phyloP scores from a whole-genome alignment of 2,888 invertebrate species.

The Epinotia demarniana region DNA sequence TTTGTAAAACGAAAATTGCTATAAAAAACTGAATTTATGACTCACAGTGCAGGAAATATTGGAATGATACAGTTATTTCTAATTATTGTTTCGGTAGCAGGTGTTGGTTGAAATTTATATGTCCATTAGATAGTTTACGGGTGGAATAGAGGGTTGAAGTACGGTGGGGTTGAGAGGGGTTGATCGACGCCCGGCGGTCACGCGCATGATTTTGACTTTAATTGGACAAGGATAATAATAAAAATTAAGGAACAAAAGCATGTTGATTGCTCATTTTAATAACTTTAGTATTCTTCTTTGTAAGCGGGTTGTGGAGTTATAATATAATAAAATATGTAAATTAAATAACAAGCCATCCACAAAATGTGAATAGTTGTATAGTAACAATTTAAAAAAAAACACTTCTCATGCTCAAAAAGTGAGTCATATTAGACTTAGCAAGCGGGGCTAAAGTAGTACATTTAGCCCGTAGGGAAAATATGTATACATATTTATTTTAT shows the following conservation, averaged over 20 bases:
- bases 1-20: conserved; percentile 30
- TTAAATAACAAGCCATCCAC: conserved; percentile 11
- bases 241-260: conserved; percentile 38
- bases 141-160: conserved; percentile 48
- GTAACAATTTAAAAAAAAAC: too few relatives aligned
- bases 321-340: conserved; percentile 18
- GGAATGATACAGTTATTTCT: conserved; percentile 63
- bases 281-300: conserved; percentile 16
- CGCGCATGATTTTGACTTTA: conserved; percentile 42
- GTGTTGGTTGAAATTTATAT: conserved; percentile 73
- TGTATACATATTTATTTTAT: too few relatives aligned
- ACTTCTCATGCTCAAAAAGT: too few relatives aligned
- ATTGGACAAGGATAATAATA: conserved; percentile 40
- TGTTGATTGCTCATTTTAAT: conserved; percentile 36
- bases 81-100: conserved; percentile 73
- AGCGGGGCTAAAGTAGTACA: too few relatives aligned
- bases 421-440: too few relatives aligned
- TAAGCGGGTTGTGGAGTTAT: conserved; percentile 8
- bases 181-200: conserved; percentile 47
- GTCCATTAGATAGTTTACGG: conserved; percentile 71
- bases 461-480: too few relatives aligned
- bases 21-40: conserved; percentile 53
- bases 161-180: conserved; percentile 56
- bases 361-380: background rate
- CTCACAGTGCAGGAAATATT: conserved; percentile 56